phyloP scores from a whole-genome alignment of 2,797 vertebrate genomes.

The Trachurus trachurus region DNA sequence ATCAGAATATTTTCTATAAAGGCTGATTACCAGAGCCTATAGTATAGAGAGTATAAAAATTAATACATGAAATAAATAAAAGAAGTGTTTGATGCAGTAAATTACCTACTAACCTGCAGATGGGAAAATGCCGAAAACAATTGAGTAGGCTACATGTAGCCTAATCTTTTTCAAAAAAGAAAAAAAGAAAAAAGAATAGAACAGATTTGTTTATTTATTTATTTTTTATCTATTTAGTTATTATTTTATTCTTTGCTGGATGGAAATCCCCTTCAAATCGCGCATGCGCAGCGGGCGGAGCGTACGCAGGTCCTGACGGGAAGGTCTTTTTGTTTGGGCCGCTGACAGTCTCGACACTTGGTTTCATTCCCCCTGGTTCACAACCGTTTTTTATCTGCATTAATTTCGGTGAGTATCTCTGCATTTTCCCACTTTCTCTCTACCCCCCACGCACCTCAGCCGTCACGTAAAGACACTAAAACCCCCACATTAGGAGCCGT shows the following conservation, averaged over 20 bases:
- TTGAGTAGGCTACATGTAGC: too few relatives aligned
- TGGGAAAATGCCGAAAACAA: too few relatives aligned
- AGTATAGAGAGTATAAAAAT: too few relatives aligned
- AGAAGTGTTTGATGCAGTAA: too few relatives aligned
- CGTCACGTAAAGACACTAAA: rapidly evolving
- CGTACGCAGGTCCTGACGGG: conserved; percentile 59
- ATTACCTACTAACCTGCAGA: too few relatives aligned
- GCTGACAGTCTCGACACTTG: conserved; percentile 58
- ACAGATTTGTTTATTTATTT: too few relatives aligned
- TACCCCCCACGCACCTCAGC: rapidly evolving
- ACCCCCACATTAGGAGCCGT: rapidly evolving
- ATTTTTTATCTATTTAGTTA: too few relatives aligned
- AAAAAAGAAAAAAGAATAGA: too few relatives aligned
- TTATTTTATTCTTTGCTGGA: neutral
- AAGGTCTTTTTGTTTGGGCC: conserved; percentile 83
- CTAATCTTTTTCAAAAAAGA: too few relatives aligned
- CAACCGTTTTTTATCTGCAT: conserved; percentile 88
- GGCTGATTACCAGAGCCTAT: too few relatives aligned
- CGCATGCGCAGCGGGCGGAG: conserved; percentile 77
- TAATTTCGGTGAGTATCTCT: conserved; percentile 85
- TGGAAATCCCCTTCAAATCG: conserved; percentile 38
- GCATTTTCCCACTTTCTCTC: rapidly evolving
- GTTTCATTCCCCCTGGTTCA: conserved; percentile 74
- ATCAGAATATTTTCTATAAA: too few relatives aligned
- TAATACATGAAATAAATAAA: too few relatives aligned